Conservation (phyloP, 2,888 invertebrate species). For the Apamea monoglypha region DNA sequence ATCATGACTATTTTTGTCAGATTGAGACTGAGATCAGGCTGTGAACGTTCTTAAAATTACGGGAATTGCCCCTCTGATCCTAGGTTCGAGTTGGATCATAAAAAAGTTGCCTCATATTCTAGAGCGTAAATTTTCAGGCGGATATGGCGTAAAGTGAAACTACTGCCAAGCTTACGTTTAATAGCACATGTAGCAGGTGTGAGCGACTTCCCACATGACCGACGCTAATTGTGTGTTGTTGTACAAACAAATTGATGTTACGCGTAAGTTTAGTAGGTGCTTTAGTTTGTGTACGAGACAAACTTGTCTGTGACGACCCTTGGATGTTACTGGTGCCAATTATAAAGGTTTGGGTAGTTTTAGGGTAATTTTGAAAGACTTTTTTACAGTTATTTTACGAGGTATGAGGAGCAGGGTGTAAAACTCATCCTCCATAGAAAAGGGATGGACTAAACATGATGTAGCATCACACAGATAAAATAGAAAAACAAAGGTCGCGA, state of each 20-base stretch:
- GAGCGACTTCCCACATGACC: conserved; percentile 73
- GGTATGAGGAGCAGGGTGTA: too few species aligned
- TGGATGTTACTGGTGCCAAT: conserved; percentile 5
- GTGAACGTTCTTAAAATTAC: too few species aligned
- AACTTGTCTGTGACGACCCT: conserved; percentile 23
- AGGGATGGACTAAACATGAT: not conserved
- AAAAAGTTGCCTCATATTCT: not conserved
- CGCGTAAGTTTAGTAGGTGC: conserved; percentile 74
- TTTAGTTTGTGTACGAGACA: conserved; percentile 64
- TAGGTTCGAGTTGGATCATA: too few species aligned
- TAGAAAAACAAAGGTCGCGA: not conserved
- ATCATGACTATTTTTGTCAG: too few species aligned
- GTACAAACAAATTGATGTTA: conserved; percentile 85
- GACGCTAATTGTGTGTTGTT: conserved; percentile 85
- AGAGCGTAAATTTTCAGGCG: not conserved
- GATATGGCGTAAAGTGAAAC: conserved; percentile 24
- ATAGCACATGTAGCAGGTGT: conserved; percentile 80
- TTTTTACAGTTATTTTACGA: not conserved
- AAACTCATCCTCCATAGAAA: too few species aligned
- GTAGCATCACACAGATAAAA: not conserved
- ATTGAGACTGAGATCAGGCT: too few species aligned
- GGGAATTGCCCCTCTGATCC: too few species aligned
- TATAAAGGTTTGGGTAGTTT: not conserved
- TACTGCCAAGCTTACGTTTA: conserved; percentile 40
- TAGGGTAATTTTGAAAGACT: not conserved